These are phyloP conservation scores for Ursus arctos DNA, from an alignment of 2,113 vertebrate genomes.

Conservation along the genomic window DNA sequence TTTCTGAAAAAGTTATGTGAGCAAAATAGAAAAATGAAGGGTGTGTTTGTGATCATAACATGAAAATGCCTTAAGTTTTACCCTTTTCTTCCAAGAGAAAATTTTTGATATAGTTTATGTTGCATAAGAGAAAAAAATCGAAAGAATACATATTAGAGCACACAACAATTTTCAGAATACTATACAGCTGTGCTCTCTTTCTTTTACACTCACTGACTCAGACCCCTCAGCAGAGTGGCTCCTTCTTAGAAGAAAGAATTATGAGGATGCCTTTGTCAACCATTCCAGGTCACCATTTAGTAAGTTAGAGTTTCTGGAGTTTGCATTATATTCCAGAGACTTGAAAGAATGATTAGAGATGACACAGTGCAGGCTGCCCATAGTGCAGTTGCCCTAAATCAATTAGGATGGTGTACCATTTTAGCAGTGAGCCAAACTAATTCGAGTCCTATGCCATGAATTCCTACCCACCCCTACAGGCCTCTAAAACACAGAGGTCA, in stretches of 20 bases:
- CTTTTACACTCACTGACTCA: background rate
- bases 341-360: background rate
- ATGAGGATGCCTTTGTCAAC: background rate
- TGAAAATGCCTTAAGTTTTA: background rate
- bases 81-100: background rate
- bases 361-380: background rate
- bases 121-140: background rate
- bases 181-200: background rate
- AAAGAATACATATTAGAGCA: background rate
- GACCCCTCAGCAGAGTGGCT: rapidly evolving
- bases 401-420: background rate
- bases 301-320: background rate
- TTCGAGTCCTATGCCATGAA: too few relatives aligned
- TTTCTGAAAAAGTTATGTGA: background rate
- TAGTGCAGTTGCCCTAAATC: background rate
- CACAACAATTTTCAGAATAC: background rate
- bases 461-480: background rate
- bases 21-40: background rate
- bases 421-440: background rate
- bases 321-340: background rate
- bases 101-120: background rate
- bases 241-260: background rate
- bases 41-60: conserved; percentile 32
- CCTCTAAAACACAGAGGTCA: background rate
- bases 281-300: background rate